Percentiles rank a stretch among this genome's conserved stretches.
Conservation (phyloP, 2,888 invertebrate genomes). For the Buathra laborator region DNA sequence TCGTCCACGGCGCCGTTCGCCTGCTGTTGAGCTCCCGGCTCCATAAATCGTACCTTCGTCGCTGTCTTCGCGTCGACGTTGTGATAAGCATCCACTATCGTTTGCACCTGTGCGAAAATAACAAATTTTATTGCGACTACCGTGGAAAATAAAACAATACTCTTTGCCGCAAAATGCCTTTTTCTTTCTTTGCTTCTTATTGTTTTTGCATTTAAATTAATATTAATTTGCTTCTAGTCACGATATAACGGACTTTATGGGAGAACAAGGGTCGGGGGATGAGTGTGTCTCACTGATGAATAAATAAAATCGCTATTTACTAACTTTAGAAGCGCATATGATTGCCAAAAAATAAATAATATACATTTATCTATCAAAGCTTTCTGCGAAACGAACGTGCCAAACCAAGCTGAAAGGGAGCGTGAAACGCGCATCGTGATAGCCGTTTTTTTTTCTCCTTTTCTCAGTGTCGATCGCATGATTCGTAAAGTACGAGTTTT, state of each 20-base stretch:
- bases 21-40: conserved; percentile 86
- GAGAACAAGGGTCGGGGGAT: neutral
- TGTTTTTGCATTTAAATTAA: conserved; percentile 54
- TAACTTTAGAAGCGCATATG: conserved; percentile 65
- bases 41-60: conserved; percentile 95
- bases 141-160: neutral
- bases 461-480: conserved; percentile 18
- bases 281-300: conserved; percentile 60
- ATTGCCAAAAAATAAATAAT: conserved; percentile 75
- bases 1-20: conserved; percentile 82
- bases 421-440: conserved; percentile 59
- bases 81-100: conserved; percentile 96
- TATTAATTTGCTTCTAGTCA: conserved; percentile 57
- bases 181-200: conserved; percentile 37
- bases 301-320: conserved; percentile 70
- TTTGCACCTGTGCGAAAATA: conserved; percentile 91
- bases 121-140: neutral
- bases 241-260: conserved; percentile 60
- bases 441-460: conserved; percentile 27
- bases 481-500: neutral
- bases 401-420: conserved; percentile 80
- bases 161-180: conserved; percentile 17
- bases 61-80: conserved; percentile 91
- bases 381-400: conserved; percentile 80
- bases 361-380: conserved; percentile 78